Percentiles rank a stretch among this genome's conserved stretches.
Evolutionary conservation across 2,888 invertebrate genomes (phyloP).

Genomic region (Rhaphigaster nebulosa): DNA sequence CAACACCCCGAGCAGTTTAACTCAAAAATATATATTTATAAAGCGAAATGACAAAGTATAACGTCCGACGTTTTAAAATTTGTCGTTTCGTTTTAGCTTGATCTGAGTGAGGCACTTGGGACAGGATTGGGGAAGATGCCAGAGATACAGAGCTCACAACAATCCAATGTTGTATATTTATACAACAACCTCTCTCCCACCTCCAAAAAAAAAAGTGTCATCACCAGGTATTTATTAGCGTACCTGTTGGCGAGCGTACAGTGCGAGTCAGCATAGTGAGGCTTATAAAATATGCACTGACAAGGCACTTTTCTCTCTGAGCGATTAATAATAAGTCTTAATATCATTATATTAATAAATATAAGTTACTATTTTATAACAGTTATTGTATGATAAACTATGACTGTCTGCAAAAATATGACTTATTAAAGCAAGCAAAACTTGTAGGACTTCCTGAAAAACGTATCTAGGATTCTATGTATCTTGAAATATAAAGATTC

Average conservation of each 20-base stretch:
- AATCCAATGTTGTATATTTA: neutral
- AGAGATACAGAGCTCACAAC: neutral
- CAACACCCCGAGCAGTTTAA: too few relatives aligned
- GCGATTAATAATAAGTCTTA: too few relatives aligned
- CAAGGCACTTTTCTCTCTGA: too few relatives aligned
- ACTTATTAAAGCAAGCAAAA: too few relatives aligned
- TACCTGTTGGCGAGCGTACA: neutral
- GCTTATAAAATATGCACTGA: neutral
- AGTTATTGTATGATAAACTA: too few relatives aligned
- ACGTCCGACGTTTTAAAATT: neutral
- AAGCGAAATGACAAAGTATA: neutral
- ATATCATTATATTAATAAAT: too few relatives aligned
- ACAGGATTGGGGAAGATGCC: neutral
- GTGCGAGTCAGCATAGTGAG: neutral
- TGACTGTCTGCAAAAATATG: too few relatives aligned
- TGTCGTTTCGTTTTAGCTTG: neutral
- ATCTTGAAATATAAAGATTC: too few relatives aligned
- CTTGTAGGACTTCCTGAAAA: too few relatives aligned
- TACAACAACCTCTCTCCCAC: neutral
- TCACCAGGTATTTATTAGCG: conserved; percentile 20
- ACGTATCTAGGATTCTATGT: too few relatives aligned
- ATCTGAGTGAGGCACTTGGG: neutral
- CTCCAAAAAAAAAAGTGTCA: neutral
- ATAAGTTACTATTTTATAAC: too few relatives aligned
- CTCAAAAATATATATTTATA: neutral